phyloP scores from a whole-genome alignment of 1,140 invertebrate species.

The Lasioglossum albipes region DNA sequence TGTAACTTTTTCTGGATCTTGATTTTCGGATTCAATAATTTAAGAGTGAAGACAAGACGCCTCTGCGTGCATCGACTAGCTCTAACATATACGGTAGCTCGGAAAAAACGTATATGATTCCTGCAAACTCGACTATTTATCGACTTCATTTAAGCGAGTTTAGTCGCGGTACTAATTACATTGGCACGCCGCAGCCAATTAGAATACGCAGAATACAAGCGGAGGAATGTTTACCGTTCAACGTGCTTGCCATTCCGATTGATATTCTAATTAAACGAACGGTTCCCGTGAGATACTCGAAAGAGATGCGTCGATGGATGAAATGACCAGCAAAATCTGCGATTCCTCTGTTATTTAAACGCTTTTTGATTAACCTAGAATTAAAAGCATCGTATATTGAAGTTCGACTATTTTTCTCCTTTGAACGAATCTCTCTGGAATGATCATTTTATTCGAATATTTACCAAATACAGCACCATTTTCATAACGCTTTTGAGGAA shows the following conservation, averaged over 20 bases:
- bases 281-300: background rate
- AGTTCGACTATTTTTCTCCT: too few species aligned
- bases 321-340: too few species aligned
- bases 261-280: conserved; percentile 1
- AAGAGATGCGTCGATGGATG: background rate
- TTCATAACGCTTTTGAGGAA: background rate
- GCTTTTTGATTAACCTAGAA: too few species aligned
- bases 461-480: background rate
- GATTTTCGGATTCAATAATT: too few species aligned
- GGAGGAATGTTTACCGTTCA: background rate
- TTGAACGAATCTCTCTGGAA: too few species aligned
- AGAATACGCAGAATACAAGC: conserved; percentile 4
- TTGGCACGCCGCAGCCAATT: conserved; percentile 39
- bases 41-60: background rate
- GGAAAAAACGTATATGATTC: background rate
- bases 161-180: conserved; percentile 13
- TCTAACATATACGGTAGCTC: background rate
- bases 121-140: conserved; percentile 28
- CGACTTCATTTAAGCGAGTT: conserved; percentile 10
- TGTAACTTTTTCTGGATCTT: too few species aligned
- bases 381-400: too few species aligned
- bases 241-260: background rate
- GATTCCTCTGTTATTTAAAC: too few species aligned
- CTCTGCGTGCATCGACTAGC: background rate
- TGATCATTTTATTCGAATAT: too few species aligned